Conservation (phyloP, 2,113 vertebrate genomes). For the Pleuronectes platessa region DNA sequence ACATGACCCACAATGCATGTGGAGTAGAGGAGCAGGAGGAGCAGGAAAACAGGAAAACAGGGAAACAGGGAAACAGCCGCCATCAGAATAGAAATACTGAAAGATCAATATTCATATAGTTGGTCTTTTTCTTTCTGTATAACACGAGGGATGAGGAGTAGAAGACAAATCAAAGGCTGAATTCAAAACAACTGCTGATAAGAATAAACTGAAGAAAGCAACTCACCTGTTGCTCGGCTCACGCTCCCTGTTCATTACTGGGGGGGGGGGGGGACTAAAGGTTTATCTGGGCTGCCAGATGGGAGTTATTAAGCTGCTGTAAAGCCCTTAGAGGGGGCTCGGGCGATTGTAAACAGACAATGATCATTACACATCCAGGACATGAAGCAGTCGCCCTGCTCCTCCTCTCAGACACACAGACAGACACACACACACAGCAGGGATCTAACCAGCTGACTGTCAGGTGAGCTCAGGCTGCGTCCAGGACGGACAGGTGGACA, state of each 20-base stretch:
- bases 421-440: constrained; percentile 6
- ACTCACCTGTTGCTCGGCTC: constrained; percentile 61
- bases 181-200: background rate
- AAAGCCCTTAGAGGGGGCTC: background rate
- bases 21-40: too few species aligned
- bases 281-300: constrained; percentile 50
- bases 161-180: background rate
- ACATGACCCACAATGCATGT: too few species aligned
- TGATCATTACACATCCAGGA: background rate
- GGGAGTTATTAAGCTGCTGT: constrained; percentile 3
- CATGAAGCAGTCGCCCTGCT: background rate
- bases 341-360: background rate
- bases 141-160: too few species aligned
- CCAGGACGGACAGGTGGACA: background rate
- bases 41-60: too few species aligned
- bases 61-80: too few species aligned
- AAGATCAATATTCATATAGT: too few species aligned
- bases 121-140: too few species aligned
- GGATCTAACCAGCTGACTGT: constrained; percentile 30
- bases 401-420: constrained; percentile 4
- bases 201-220: background rate
- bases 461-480: background rate
- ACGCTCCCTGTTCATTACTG: background rate
- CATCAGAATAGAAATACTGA: too few species aligned
- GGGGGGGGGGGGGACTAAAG: background rate